A percentile compares a stretch with the other conserved stretches of the same genome.
phyloP scores from a whole-genome alignment of 2,888 invertebrate genomes.

The Drosophila putrida region DNA sequence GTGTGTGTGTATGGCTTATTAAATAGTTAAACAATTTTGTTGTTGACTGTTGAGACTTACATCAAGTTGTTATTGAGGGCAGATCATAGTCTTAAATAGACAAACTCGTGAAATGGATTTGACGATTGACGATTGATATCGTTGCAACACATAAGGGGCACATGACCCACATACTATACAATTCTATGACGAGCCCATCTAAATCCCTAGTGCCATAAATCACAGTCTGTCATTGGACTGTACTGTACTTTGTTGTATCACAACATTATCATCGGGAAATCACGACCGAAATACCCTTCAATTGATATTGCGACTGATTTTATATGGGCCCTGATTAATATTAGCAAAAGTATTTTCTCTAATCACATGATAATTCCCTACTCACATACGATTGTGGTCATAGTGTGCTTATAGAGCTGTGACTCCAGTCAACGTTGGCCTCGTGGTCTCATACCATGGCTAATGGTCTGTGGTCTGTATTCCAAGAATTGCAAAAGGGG shows the following conservation, averaged over 20 bases:
- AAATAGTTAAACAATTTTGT: slow-evolving; percentile 7
- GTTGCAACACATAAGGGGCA: slow-evolving; percentile 24
- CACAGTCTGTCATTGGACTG: slow-evolving; percentile 28
- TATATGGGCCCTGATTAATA: slow-evolving; percentile 75
- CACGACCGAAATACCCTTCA: slow-evolving; percentile 76
- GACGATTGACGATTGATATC: slow-evolving; percentile 18
- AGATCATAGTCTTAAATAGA: slow-evolving; percentile 44
- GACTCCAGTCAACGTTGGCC: slow-evolving; percentile 3
- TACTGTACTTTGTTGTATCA: slow-evolving; percentile 1
- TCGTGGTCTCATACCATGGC: slow-evolving; percentile 28
- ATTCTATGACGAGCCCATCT: slow-evolving; percentile 2
- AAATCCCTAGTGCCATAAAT: slow-evolving; percentile 55
- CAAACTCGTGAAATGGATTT: slow-evolving; percentile 15
- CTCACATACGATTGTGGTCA: slow-evolving; percentile 30
- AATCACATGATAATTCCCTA: slow-evolving; percentile 78
- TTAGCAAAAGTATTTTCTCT: slow-evolving; percentile 65
- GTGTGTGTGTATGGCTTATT: slow-evolving; percentile 13
- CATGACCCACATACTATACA: slow-evolving; percentile 60
- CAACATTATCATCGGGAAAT: slow-evolving; percentile 56
- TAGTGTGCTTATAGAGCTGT: slow-evolving; percentile 7
- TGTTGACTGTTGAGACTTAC: slow-evolving; percentile 22
- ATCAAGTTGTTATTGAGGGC: slow-evolving; percentile 5
- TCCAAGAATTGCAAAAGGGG: slow-evolving; percentile 39
- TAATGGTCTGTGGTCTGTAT: slow-evolving; percentile 22
- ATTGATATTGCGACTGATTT: slow-evolving; percentile 72